phyloP scores from a whole-genome alignment of 2,888 invertebrate species.

The Nomada ferruginata region DNA sequence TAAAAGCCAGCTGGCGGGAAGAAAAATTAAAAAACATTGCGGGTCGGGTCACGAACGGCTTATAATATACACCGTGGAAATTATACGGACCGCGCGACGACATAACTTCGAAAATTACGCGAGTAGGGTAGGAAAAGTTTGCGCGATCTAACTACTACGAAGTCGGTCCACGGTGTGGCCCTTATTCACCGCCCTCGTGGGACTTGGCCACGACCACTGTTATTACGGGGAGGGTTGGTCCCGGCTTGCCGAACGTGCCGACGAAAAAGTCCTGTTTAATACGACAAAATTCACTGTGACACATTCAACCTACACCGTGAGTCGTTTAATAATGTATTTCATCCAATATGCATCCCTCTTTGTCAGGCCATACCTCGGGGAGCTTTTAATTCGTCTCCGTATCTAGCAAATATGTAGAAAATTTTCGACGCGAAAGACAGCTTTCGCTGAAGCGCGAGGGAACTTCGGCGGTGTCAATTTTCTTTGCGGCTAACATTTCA shows the following conservation, averaged over 20 bases:
- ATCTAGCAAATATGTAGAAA: neutral
- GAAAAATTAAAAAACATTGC: slow-evolving; percentile 70
- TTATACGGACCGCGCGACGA: slow-evolving; percentile 69
- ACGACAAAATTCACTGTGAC: slow-evolving; percentile 70
- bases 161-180: slow-evolving; percentile 77
- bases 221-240: slow-evolving; percentile 68
- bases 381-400: slow-evolving; percentile 6
- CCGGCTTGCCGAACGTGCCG: slow-evolving; percentile 69
- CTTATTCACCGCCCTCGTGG: slow-evolving; percentile 76
- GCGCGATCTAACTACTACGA: slow-evolving; percentile 74
- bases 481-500: neutral
- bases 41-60: slow-evolving; percentile 71
- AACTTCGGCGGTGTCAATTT: neutral
- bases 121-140: slow-evolving; percentile 72
- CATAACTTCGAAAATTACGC: slow-evolving; percentile 74
- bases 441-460: neutral
- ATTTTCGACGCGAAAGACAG: neutral
- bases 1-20: slow-evolving; percentile 22
- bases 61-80: slow-evolving; percentile 72
- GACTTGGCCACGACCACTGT: slow-evolving; percentile 69
- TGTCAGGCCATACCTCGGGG: slow-evolving; percentile 31
- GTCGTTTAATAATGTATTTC: slow-evolving; percentile 61
- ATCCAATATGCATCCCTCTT: slow-evolving; percentile 52
- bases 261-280: slow-evolving; percentile 71
- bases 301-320: slow-evolving; percentile 52